These are phyloP conservation scores for Tenthredo livida DNA, from an alignment of 2,888 invertebrate species.

Conservation along the genomic window DNA sequence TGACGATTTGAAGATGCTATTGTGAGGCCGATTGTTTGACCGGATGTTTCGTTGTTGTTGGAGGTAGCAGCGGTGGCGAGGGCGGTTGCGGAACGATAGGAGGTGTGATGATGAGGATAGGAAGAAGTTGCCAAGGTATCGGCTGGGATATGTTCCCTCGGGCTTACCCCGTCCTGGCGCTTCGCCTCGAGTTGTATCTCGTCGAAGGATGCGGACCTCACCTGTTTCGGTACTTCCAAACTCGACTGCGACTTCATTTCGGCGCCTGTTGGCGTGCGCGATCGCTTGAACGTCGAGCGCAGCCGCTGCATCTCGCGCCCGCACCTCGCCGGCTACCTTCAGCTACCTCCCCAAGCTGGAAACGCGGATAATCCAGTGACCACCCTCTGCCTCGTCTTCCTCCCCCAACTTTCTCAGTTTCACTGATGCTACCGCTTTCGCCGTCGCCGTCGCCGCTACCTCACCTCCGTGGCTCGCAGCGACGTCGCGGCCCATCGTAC, in stretches of 20 bases:
- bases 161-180: slow-evolving; percentile 78
- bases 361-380: slow-evolving; percentile 25
- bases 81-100: slow-evolving; percentile 70
- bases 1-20: slow-evolving; percentile 57
- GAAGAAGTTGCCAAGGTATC: slow-evolving; percentile 59
- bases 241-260: slow-evolving; percentile 96
- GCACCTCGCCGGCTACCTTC: slow-evolving; percentile 79
- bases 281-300: slow-evolving; percentile 92
- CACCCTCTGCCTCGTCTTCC: slow-evolving; percentile 53
- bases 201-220: slow-evolving; percentile 94
- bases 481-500: slow-evolving; percentile 50
- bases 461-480: slow-evolving; percentile 55
- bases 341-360: slow-evolving; percentile 48
- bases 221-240: slow-evolving; percentile 94
- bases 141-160: slow-evolving; percentile 57
- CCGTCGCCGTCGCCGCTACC: slow-evolving; percentile 56
- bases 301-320: slow-evolving; percentile 86
- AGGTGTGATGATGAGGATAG: slow-evolving; percentile 59
- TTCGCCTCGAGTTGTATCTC: slow-evolving; percentile 91
- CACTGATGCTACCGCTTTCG: slow-evolving; percentile 60
- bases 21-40: slow-evolving; percentile 84
- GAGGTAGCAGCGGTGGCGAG: slow-evolving; percentile 59
- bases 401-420: slow-evolving; percentile 54
- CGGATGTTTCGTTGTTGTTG: slow-evolving; percentile 63
- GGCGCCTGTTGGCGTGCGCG: slow-evolving; percentile 92